Base-by-base conservation (phyloP, 1,140 invertebrate species). In the Eupristina koningsbergeri region DNA sequence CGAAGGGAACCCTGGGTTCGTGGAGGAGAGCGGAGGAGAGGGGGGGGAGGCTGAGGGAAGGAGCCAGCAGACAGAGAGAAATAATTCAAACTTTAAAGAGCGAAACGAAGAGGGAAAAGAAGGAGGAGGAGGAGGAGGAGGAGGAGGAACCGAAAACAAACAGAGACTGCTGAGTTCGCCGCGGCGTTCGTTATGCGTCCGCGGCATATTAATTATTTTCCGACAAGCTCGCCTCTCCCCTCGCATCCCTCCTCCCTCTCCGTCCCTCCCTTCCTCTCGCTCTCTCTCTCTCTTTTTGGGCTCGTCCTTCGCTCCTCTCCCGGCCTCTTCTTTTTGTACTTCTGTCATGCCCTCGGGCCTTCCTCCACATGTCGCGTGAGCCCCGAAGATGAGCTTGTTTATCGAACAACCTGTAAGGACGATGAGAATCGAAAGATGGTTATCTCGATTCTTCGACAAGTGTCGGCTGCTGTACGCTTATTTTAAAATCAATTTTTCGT, bases 151-250 rank as follows among this genome's bases (percentile, higher is more conserved):
- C 88, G 88, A 90, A 90, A 90, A 90, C 89, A 90, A 90, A 90
- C 89, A 90, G 87, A 87, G 87, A 87, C 74, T 58, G 61, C 63
- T 26, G 77, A 82, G 77, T 64, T 53, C 67, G 41, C 45, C 67
- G 84, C 86, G 87, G 86, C 87, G 88, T 90, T 90, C 89, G 89
- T 90, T 90, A 90, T 90, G 87, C 87, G 88, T 89, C 87, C 88
- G 79, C 86, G 89, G 89, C 89, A 89, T 90, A 90, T 90, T 90
- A 90, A 90, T 90, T 90, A 90, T 90, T 90, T 87, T 85, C 84
- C 85, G 87, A 87, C 86, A 81, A 82, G 84, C 71, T 67, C 45
- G 50, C 41, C 36, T 64, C 58, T 41, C 61, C 31, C 39, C 50
- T 47, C 39, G 36, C 64, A 53, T 47, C 29, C n/a, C 15, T 8